Evolutionary conservation across 2,888 invertebrate genomes (phyloP).

Genomic region (Xestia ashworthii): DNA sequence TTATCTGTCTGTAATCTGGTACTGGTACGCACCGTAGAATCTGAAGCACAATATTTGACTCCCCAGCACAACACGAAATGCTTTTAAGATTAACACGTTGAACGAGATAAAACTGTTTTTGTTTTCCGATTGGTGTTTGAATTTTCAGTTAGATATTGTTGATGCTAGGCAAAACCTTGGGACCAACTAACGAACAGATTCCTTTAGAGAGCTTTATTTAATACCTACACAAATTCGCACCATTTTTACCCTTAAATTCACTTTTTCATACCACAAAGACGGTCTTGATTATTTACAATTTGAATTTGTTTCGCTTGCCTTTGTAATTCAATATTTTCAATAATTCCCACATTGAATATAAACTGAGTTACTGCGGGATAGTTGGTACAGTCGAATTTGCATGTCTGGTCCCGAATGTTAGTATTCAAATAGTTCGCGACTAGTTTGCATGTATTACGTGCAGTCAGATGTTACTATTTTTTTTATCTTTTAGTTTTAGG

Average conservation of each 20-base stretch:
- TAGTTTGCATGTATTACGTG: conserved; percentile 80
- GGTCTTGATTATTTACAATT: conserved; percentile 49
- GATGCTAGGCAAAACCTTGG: conserved; percentile 52
- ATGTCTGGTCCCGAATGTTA: conserved; percentile 77
- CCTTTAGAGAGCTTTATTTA: conserved; percentile 82
- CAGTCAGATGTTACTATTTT: conserved; percentile 58
- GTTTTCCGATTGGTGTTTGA: conserved; percentile 55
- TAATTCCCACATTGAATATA: conserved; percentile 53
- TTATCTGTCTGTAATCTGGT: conserved; percentile 79
- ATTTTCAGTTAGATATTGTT: conserved; percentile 44
- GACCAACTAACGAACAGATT: conserved; percentile 49
- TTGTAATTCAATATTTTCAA: conserved; percentile 51
- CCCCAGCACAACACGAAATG: conserved; percentile 69
- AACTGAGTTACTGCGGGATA: conserved; percentile 53
- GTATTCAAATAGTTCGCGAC: conserved; percentile 77
- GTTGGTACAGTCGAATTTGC: conserved; percentile 72
- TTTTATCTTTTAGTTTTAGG: conserved; percentile 65
- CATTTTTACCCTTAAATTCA: conserved; percentile 70
- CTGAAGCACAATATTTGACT: conserved; percentile 71
- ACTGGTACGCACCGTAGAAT: conserved; percentile 84
- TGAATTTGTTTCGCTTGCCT: conserved; percentile 55
- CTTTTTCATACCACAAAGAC: conserved; percentile 51
- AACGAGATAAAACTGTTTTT: conserved; percentile 46
- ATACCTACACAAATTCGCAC: conserved; percentile 90
- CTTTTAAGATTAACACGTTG: conserved; percentile 61